These are phyloP conservation scores for Coremacera marginata DNA, from an alignment of 2,888 invertebrate genomes.

Conservation along the genomic window DNA sequence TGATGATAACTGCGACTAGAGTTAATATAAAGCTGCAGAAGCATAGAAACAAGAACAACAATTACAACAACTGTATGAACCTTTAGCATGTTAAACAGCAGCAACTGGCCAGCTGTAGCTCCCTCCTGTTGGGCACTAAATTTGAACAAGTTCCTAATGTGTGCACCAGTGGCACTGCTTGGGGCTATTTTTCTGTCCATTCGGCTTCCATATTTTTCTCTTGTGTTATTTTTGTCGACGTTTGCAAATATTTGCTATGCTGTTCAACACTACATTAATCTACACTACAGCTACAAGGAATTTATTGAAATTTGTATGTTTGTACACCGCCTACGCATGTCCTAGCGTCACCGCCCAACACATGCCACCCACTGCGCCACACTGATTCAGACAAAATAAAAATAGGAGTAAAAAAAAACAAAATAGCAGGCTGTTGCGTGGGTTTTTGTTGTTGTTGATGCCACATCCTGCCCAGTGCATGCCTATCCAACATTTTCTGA, in stretches of 20 bases:
- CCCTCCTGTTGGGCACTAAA: neutral
- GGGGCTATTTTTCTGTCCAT: neutral
- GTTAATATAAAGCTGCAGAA: neutral
- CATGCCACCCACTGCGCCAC: too few species aligned
- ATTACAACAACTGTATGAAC: neutral
- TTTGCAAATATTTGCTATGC: slow-evolving; percentile 25
- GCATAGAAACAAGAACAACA: neutral
- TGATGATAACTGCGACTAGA: neutral
- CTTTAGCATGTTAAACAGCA: neutral
- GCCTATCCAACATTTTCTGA: slow-evolving; percentile 38
- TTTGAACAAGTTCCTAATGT: neutral
- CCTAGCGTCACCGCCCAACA: neutral
- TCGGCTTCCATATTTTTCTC: neutral
- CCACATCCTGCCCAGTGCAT: slow-evolving; percentile 16
- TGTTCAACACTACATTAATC: slow-evolving; percentile 33
- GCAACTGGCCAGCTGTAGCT: neutral
- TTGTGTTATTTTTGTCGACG: slow-evolving; percentile 8
- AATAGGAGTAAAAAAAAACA: neutral
- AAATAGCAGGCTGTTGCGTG: slow-evolving; percentile 21
- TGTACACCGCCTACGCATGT: slow-evolving; percentile 25
- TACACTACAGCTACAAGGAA: slow-evolving; percentile 19
- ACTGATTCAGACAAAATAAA: too few species aligned
- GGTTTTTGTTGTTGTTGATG: slow-evolving; percentile 38
- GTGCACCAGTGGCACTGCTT: neutral
- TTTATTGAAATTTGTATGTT: slow-evolving; percentile 29